Percentiles rank a stretch among this genome's conserved stretches.
Evolutionary conservation across 2,797 vertebrate genomes (phyloP).

Genomic region (Microcaecilia unicolor): DNA sequence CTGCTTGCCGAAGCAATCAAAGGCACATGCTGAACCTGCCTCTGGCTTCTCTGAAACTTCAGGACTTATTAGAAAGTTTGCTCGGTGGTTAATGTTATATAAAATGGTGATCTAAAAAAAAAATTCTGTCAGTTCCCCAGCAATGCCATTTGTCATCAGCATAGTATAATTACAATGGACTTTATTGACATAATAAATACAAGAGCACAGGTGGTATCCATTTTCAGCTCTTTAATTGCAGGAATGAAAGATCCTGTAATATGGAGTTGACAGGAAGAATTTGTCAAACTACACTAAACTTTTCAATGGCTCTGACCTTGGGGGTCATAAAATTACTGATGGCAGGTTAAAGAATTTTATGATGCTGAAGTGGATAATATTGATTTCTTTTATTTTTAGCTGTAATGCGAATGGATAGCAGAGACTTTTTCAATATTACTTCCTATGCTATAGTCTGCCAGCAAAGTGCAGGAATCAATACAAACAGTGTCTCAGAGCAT

Average conservation of each 20-base stretch:
- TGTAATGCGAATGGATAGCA: conserved; percentile 7
- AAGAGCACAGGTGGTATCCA: conserved; percentile 34
- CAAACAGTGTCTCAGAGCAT: conserved; percentile 1
- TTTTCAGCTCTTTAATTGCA: conserved; percentile 43
- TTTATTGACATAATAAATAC: conserved; percentile 38
- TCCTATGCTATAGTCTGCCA: not conserved
- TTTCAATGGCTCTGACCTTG: conserved; percentile 23
- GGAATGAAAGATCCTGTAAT: conserved; percentile 42
- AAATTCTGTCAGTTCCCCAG: conserved; percentile 6
- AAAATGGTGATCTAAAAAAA: conserved; percentile 6
- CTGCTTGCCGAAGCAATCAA: not conserved
- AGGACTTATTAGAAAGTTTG: too few species aligned
- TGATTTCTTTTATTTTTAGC: conserved; percentile 30
- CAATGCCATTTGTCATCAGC: conserved; percentile 36
- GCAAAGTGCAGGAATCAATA: not conserved
- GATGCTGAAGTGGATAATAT: conserved; percentile 17
- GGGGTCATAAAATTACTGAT: conserved; percentile 32
- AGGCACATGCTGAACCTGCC: not conserved
- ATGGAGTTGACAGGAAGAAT: conserved; percentile 22
- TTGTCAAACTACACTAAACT: conserved; percentile 22
- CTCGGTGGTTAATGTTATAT: not conserved
- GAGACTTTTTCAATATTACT: not conserved
- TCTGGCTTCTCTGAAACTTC: not conserved
- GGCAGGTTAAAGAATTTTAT: conserved; percentile 21
- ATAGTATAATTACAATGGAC: conserved; percentile 22